These are phyloP conservation scores for Orbicella faveolata DNA, from an alignment of 64 coral and sea anemone species.

Conservation along the genomic window DNA sequence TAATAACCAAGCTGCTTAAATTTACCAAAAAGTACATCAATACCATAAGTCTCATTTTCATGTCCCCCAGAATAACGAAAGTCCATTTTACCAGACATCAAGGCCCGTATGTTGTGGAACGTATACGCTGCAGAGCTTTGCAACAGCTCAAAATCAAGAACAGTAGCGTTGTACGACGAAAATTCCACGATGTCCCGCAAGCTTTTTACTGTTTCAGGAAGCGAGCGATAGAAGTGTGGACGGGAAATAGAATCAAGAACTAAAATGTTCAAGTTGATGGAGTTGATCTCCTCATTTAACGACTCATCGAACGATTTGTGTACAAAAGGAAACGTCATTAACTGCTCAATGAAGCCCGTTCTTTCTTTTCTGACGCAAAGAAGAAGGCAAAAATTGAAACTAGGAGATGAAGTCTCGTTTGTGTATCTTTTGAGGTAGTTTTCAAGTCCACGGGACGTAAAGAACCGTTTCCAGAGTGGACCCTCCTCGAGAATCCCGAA, in stretches of 20 bases:
- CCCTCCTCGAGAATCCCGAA: slow-evolving; percentile 43
- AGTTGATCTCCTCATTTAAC: neutral
- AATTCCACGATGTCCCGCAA: slow-evolving; percentile 43
- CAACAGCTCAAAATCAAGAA: slow-evolving; percentile 70
- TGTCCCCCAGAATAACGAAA: slow-evolving; percentile 18
- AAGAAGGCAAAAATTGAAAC: slow-evolving; percentile 56
- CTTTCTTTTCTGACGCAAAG: slow-evolving; percentile 15
- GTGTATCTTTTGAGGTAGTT: slow-evolving; percentile 29
- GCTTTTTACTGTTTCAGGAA: slow-evolving; percentile 44
- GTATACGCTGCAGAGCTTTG: slow-evolving; percentile 70
- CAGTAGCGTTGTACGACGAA: slow-evolving; percentile 22
- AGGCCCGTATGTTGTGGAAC: slow-evolving; percentile 40
- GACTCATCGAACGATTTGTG: neutral
- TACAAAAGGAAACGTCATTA: slow-evolving; percentile 25
- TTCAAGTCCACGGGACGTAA: slow-evolving; percentile 21
- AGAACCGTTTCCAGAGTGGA: slow-evolving; percentile 26
- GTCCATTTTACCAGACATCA: slow-evolving; percentile 55
- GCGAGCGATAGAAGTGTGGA: slow-evolving; percentile 66
- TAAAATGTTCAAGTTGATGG: slow-evolving; percentile 65
- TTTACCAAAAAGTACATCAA: slow-evolving; percentile 52
- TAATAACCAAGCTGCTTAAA: slow-evolving; percentile 56
- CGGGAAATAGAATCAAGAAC: slow-evolving; percentile 73
- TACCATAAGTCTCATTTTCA: slow-evolving; percentile 36
- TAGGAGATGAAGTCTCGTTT: neutral
- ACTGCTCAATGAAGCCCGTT: slow-evolving; percentile 30